Evolutionary conservation across 2,888 invertebrate genomes (phyloP).

Genomic region (Andrena hattorfiana): DNA sequence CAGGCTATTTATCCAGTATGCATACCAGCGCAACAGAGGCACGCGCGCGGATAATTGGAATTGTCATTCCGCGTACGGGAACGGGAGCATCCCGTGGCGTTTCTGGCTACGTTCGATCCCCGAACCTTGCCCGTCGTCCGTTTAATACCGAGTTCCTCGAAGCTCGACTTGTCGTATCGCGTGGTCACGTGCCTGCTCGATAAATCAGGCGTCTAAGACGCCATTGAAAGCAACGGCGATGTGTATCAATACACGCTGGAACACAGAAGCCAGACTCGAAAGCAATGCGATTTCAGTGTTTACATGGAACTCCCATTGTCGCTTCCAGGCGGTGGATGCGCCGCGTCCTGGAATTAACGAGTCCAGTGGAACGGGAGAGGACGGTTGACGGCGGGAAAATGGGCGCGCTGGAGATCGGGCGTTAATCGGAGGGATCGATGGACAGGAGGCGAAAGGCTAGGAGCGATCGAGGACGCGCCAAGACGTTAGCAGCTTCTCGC

Average conservation of each 20-base stretch:
- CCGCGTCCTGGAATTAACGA: neutral
- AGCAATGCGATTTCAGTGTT: constrained; percentile 1
- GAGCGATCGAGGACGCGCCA: neutral
- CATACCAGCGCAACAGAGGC: constrained; percentile 28
- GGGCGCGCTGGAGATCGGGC: constrained; percentile 12
- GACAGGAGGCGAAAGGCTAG: neutral
- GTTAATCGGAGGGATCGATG: constrained; percentile 24
- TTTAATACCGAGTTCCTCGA: neutral
- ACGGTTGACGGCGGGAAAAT: neutral
- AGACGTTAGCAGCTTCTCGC: constrained; percentile 43
- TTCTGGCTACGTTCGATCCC: neutral
- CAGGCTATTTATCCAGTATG: constrained; percentile 29
- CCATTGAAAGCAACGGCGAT: neutral
- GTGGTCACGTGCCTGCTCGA: constrained; percentile 20
- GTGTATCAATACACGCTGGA: no score
- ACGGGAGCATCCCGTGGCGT: neutral
- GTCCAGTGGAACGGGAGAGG: constrained; percentile 1
- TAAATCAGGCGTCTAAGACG: constrained; percentile 46
- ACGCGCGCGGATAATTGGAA: constrained; percentile 53
- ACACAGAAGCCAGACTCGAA: neutral
- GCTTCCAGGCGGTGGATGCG: neutral
- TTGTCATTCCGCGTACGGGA: constrained; percentile 30
- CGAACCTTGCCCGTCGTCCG: constrained; percentile 6
- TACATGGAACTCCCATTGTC: neutral
- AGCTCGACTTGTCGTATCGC: no score